Base-by-base conservation (phyloP, 2,888 invertebrate genomes). In the Drosophila ezoana region DNA sequence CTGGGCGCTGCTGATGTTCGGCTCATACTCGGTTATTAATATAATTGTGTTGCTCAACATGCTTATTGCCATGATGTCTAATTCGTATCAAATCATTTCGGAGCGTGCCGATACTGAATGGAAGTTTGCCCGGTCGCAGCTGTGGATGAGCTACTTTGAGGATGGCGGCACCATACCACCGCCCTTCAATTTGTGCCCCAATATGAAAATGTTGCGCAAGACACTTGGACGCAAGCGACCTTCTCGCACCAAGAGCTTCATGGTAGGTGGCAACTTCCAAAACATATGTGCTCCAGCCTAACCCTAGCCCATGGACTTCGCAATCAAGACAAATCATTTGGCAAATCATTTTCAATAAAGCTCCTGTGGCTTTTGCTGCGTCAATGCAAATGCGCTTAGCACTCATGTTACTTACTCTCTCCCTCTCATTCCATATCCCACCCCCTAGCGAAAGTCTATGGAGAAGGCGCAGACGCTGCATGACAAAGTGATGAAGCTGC, bases 11-110 rank as follows among this genome's bases (percentile, higher is more conserved):
- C 94, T 99, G 4, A 98, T 99, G 96, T 99, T 99, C 91, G 99
- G 99, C 43, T 97, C 97, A 5, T 99, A 99, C 93, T 98, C 98
- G 62, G 98, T 98, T 71, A 99, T 99, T 92, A 98, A 98, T 91
- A 96, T 99, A 75, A 98, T 99, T 83, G 99, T 99, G 1, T 94
- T 99, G 28, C 94, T 99, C 72, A 99, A 99, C 93, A 97, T 99
- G 96, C 95, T 99, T 41, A 99, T 99, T 91, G 99, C 99, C 90
- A 99, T 99, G 99, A 99, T 99, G 98, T 98, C 98, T 67, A 99
- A 98, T 92, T 99, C 98, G 1, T 99, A 99, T 93, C 98, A 98
- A 93, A 97, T 98, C 72, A 99, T 99, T 88, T 98, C 98, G 87
- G 98, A 98, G 94, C 94, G 98, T 90, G 96, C 98, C 3, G 99